phyloP scores from a whole-genome alignment of 2,797 vertebrate genomes.

The Amniataba percoides region DNA sequence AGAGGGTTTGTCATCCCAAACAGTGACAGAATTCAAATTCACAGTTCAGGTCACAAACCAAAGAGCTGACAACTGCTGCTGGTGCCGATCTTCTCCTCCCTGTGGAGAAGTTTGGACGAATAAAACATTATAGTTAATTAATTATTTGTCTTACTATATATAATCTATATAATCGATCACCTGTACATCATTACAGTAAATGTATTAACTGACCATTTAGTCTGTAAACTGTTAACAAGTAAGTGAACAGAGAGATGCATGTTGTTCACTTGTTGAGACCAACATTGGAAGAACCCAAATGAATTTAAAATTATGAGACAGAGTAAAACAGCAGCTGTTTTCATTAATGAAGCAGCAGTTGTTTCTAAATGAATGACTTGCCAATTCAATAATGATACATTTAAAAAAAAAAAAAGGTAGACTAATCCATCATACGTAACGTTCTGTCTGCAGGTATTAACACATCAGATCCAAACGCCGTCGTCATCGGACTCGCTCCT shows the following conservation, averaged over 20 bases:
- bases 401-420: not conserved
- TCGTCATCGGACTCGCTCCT: constrained; percentile 94
- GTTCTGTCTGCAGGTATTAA: constrained; percentile 85
- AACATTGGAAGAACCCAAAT: not conserved
- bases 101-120: not conserved
- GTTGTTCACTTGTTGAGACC: not conserved
- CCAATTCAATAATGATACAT: not conserved
- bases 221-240: not conserved
- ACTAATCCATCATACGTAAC: not conserved
- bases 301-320: not conserved
- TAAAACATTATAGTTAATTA: not conserved
- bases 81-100: not conserved
- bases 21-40: not conserved
- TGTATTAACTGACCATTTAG: not conserved
- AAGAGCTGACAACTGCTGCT: not conserved
- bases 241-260: not conserved
- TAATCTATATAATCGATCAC: not conserved
- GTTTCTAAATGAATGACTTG: not conserved
- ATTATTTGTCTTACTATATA: not conserved
- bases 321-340: not conserved
- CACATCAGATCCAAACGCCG: constrained; percentile 91
- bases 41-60: not conserved
- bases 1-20: not conserved
- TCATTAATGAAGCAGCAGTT: not conserved
- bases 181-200: not conserved